These are phyloP conservation scores for Temnothorax rugatulus DNA, from an alignment of 2,888 invertebrate genomes.

Conservation along the genomic window DNA sequence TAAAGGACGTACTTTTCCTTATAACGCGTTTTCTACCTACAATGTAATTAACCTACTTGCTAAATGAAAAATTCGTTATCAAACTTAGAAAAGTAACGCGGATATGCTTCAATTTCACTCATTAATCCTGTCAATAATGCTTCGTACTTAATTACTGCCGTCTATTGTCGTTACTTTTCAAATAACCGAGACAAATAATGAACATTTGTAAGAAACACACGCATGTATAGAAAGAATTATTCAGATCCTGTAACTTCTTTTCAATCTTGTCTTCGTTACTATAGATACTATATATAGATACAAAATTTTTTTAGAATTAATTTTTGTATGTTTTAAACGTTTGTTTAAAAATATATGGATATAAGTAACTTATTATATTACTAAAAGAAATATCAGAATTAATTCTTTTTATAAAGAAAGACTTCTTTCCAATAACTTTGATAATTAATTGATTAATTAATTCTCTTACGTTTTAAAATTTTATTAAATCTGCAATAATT, in stretches of 20 bases:
- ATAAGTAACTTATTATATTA: background rate
- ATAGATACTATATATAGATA: too few species aligned
- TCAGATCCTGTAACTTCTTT: background rate
- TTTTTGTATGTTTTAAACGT: background rate
- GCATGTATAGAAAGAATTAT: background rate
- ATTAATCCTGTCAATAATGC: conserved; percentile 25
- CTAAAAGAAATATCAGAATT: background rate
- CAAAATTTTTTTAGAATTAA: background rate
- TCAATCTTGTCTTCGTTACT: background rate
- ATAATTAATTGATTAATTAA: background rate
- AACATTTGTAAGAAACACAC: background rate
- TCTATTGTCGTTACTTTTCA: background rate
- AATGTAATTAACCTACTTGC: conserved; percentile 71
- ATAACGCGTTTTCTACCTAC: conserved; percentile 63
- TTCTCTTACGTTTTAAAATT: background rate
- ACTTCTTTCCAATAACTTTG: background rate
- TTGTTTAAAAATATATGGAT: background rate
- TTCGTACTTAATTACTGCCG: background rate
- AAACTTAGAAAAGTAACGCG: background rate
- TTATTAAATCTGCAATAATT: conserved; percentile 3
- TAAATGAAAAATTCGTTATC: background rate
- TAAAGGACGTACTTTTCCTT: conserved; percentile 63
- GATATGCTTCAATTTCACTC: background rate
- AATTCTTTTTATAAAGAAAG: background rate
- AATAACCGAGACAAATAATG: background rate